Evolutionary conservation across 2,797 vertebrate species (phyloP), one percentile per base, ranked within the genome.

Genomic region (Sarcoramphus papa): DNA sequence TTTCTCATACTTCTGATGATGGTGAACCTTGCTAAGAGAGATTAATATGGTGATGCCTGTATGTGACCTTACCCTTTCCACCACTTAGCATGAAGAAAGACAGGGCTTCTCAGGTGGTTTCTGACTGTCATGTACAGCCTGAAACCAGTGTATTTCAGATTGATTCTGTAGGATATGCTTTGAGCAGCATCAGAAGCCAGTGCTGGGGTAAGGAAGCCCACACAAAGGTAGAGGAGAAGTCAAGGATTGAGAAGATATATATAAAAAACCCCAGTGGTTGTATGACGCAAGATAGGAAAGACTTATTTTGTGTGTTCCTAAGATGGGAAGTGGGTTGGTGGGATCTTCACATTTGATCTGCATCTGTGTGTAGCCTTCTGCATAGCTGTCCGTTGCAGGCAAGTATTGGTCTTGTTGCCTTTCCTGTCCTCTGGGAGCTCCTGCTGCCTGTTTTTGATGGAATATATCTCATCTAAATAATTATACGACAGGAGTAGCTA

Each of bases 301-400:
- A 11, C 4, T 47, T 19, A 8, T 4, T 21, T 41, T 35, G 33
- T 65, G 35, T 8, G 17, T 18, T 47, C 24, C 14, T 25, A 2
- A 70, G 57, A 7, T 15, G 25, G 24, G 53, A 68, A 16, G 6
- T 35, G 28, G 7, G 7, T 63, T 70, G 35, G 14, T 62, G 27
- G 17, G 16, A 9, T 59, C 75, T 57, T 47, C 9, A 8, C 1
- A 0, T 70, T 48, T 31, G 33, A 33, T 79, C 30, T 33, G 15
- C 12, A 16, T 43, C 30, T n/a, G 13, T 1, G 0, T 31, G 50
- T 40, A 13, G 40, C 40, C 5, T 53, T 77, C 54, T 73, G 43
- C 8, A 5, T 10, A 45, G 41, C 59, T 12, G 2, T 41, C n/a
- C 6, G 0, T 5, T 27, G 23, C 21, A 33, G 24, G 35, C 1